Evolutionary conservation across 2,888 invertebrate genomes (phyloP).

Genomic region (Meliscaeva auricollis): DNA sequence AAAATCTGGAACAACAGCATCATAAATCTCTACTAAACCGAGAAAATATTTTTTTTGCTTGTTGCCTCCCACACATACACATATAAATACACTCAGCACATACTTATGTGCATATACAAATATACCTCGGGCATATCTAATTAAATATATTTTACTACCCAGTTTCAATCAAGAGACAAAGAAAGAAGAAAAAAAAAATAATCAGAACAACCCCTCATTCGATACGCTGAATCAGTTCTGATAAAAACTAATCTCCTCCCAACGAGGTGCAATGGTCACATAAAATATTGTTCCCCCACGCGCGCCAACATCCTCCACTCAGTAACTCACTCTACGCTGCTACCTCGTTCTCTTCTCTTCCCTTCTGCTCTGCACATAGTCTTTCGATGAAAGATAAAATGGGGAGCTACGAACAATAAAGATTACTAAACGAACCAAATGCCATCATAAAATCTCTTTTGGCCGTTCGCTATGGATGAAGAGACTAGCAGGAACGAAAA

Average conservation of each 20-base stretch:
- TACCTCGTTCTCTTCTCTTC: neutral
- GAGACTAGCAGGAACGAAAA: constrained; percentile 26
- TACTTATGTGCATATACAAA: neutral
- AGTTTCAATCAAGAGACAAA: constrained; percentile 13
- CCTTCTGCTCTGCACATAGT: neutral
- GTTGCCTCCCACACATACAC: constrained; percentile 54
- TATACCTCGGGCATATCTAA: constrained; percentile 45
- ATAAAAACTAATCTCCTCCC: constrained; percentile 68
- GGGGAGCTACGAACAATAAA: constrained; percentile 67
- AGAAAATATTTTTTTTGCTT: constrained; percentile 45
- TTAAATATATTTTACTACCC: constrained; percentile 56
- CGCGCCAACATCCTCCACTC: constrained; percentile 20
- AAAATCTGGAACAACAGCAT: constrained; percentile 51
- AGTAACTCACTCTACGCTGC: constrained; percentile 6
- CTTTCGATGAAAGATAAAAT: constrained; percentile 47
- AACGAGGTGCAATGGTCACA: constrained; percentile 75
- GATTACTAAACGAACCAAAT: constrained; percentile 74
- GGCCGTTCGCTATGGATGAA: neutral
- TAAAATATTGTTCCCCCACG: constrained; percentile 66
- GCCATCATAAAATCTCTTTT: constrained; percentile 64
- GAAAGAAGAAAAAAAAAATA: constrained; percentile 21
- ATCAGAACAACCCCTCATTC: constrained; percentile 54
- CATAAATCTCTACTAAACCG: constrained; percentile 58
- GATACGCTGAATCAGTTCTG: constrained; percentile 73
- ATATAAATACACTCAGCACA: constrained; percentile 10